Percentiles rank a stretch among this genome's conserved stretches.
Evolutionary conservation across 2,797 vertebrate species (phyloP).

Genomic region (Ispidina picta): DNA sequence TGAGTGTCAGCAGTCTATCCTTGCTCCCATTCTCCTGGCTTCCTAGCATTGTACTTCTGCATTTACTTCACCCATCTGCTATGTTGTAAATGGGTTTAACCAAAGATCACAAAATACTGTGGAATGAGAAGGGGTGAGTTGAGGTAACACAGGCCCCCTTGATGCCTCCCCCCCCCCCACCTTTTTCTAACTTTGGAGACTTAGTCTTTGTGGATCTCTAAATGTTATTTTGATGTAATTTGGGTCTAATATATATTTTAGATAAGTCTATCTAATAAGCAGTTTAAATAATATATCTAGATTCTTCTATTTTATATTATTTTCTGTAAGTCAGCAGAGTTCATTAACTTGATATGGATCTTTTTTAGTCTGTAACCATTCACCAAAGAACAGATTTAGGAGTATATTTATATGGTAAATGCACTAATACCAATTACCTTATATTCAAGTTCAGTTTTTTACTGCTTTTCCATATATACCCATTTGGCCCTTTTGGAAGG

Average conservation of each 20-base stretch:
- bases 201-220: conserved; percentile 16
- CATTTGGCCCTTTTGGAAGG: conserved; percentile 8
- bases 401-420: conserved; percentile 63
- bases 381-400: conserved; percentile 46
- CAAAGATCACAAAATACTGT: neutral
- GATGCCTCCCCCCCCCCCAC: neutral
- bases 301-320: conserved; percentile 64
- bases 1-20: neutral
- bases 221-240: conserved; percentile 45
- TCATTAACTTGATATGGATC: conserved; percentile 75
- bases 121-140: neutral
- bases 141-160: neutral
- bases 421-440: conserved; percentile 57
- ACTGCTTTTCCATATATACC: conserved; percentile 24
- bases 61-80: neutral
- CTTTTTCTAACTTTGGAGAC: conserved; percentile 1
- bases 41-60: neutral
- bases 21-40: neutral
- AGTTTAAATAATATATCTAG: conserved; percentile 55
- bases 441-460: conserved; percentile 39
- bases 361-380: conserved; percentile 63
- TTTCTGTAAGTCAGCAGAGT: conserved; percentile 62
- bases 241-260: conserved; percentile 37
- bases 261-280: conserved; percentile 55
- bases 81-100: neutral